These are phyloP conservation scores for Cherax quadricarinatus DNA, from an alignment of 1,140 invertebrate species.

Conservation along the genomic window DNA sequence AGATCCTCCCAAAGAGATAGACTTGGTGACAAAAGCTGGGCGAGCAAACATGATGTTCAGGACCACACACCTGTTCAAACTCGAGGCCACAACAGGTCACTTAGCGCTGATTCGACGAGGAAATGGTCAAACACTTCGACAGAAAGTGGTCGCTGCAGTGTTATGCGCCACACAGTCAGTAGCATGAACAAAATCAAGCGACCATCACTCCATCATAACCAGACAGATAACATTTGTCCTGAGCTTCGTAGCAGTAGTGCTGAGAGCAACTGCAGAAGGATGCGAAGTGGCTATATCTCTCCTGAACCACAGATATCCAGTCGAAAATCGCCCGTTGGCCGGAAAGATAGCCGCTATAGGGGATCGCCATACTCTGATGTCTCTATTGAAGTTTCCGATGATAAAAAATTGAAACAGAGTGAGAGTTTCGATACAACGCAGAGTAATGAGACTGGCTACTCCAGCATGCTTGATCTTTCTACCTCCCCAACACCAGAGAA, in stretches of 20 bases:
- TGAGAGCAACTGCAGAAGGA: constrained; percentile 46
- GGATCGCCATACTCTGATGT: constrained; percentile 62
- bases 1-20: constrained; percentile 41
- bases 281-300: constrained; percentile 62
- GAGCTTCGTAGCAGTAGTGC: constrained; percentile 62
- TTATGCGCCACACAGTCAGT: constrained; percentile 71
- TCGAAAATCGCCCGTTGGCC: constrained; percentile 50
- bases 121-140: constrained; percentile 63
- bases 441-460: constrained; percentile 73
- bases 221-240: not conserved
- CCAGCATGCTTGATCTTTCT: constrained; percentile 72
- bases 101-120: constrained; percentile 56
- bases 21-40: not conserved
- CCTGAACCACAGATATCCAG: constrained; percentile 48
- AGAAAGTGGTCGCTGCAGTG: constrained; percentile 42
- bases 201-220: constrained; percentile 50
- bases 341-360: constrained; percentile 60
- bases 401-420: constrained; percentile 70
- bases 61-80: not conserved
- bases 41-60: not conserved
- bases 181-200: constrained; percentile 72
- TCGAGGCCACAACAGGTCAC: constrained; percentile 56
- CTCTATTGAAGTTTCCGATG: constrained; percentile 44
- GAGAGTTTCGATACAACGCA: constrained; percentile 73
- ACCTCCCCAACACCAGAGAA: constrained; percentile 68